Base-by-base conservation (phyloP, 2,113 vertebrate genomes). In the Spea bombifrons region DNA sequence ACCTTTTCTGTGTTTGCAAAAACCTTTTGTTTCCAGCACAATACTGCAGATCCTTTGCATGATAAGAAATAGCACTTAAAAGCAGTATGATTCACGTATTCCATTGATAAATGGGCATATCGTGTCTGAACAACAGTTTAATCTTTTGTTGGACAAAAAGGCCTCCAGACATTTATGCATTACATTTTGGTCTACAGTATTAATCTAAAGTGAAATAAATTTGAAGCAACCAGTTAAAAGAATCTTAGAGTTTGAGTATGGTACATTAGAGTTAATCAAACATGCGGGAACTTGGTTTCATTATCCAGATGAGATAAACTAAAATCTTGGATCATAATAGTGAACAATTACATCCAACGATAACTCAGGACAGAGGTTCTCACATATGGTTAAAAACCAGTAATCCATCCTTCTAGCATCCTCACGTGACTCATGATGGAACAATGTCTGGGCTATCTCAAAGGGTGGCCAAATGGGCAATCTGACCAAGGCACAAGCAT, bases 1-100 rank as follows among this genome's bases (percentile, higher is more conserved):
- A 73, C 71, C 71, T 73, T 73, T 15, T n/a, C 12, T 73, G 30
- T 45, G 52, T 15, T 73, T 59, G 71, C 71, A 57, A 44, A 8
- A 55, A 16, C 8, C 69, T 45, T 57, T 44, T 59, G 43, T 73
- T 53, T 57, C 5, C 46, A 15, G 30, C 43, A 73, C 53, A 57
- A 57, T n/a, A 57, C 71, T 73, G 71, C 44, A 73, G 71, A 57
- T 73, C 13, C 17, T 59, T 59, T 59, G 30, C 53, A 59, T 59
- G 71, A 73, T 73, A 73, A 73, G 52, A 15, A 3, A 45, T 43
- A 73, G 71, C 5, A 73, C 59, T 45, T 73, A 59, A 73, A 16
- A 71, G 49, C 49, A 30, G 30, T 13, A 46, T 59, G 17, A 9
- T 73, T 73, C 71, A 48, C 10, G 45, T 59, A 45, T 57, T 13